phyloP scores from a whole-genome alignment of 2,797 vertebrate genomes.

The Melanogrammus aeglefinus region DNA sequence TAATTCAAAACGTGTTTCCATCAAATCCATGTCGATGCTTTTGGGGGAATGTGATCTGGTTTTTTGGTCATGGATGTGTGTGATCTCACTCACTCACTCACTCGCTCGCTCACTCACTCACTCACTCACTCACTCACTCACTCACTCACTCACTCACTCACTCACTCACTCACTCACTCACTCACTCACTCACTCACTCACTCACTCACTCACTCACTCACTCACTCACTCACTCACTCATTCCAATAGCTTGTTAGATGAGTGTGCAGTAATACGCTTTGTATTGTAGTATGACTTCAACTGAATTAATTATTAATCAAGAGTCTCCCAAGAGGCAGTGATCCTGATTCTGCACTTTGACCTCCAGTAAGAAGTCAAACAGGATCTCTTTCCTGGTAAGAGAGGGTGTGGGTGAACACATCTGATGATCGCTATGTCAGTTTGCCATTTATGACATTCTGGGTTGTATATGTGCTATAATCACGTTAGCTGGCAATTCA shows the following conservation, averaged over 20 bases:
- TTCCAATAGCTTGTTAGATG: not conserved
- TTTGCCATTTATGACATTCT: not conserved
- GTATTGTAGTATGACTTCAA: no score
- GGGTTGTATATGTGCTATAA: conserved; percentile 22
- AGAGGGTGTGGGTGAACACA: not conserved
- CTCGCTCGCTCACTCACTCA: no score
- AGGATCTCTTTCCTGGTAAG: not conserved
- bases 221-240: no score
- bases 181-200: no score
- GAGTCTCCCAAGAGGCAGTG: not conserved
- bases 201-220: no score
- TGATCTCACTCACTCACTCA: not conserved
- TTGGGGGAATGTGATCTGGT: not conserved
- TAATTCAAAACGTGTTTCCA: conserved; percentile 25
- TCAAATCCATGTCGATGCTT: conserved; percentile 1
- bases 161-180: no score
- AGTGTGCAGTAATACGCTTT: not conserved
- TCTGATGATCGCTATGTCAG: not conserved
- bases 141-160: no score
- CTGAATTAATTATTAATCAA: not conserved
- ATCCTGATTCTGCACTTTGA: conserved; percentile 2
- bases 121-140: no score
- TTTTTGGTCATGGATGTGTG: not conserved
- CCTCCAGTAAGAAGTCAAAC: not conserved
- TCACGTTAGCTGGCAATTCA: conserved; percentile 32